Conservation (phyloP, 2,888 invertebrate species). For the Campopleginae sp. region DNA sequence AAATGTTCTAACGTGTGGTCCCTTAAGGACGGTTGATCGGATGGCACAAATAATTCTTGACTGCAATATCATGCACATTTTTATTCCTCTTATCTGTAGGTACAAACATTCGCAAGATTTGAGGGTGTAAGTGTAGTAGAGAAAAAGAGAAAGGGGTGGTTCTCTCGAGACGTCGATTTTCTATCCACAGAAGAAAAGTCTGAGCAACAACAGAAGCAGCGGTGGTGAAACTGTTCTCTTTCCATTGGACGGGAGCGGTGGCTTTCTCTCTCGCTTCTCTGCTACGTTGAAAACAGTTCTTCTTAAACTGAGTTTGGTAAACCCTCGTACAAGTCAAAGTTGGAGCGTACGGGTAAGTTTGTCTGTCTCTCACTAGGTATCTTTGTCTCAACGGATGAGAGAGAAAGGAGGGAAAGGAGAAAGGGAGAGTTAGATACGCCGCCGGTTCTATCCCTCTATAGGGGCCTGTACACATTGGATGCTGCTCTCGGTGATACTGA, state of each 20-base stretch:
- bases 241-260: constrained; percentile 9
- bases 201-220: constrained; percentile 66
- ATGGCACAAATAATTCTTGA: not conserved
- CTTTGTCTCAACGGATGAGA: constrained; percentile 13
- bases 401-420: constrained; percentile 40
- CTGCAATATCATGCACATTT: not conserved
- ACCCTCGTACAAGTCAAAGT: constrained; percentile 83
- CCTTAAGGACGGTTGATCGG: not conserved
- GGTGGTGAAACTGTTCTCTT: constrained; percentile 59
- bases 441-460: constrained; percentile 18
- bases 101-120: not conserved
- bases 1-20: not conserved
- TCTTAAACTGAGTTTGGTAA: constrained; percentile 84
- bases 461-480: constrained; percentile 62
- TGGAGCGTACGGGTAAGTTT: constrained; percentile 76
- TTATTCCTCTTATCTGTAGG: not conserved
- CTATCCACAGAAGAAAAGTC: constrained; percentile 51
- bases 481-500: constrained; percentile 49
- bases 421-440: constrained; percentile 51
- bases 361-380: constrained; percentile 10
- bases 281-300: constrained; percentile 80
- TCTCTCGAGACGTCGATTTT: constrained; percentile 64
- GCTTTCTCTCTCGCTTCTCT: constrained; percentile 46
- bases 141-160: constrained; percentile 44
- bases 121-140: constrained; percentile 39